Evolutionary conservation across 2,888 invertebrate genomes (phyloP).

Genomic region (Dryococelus australis): DNA sequence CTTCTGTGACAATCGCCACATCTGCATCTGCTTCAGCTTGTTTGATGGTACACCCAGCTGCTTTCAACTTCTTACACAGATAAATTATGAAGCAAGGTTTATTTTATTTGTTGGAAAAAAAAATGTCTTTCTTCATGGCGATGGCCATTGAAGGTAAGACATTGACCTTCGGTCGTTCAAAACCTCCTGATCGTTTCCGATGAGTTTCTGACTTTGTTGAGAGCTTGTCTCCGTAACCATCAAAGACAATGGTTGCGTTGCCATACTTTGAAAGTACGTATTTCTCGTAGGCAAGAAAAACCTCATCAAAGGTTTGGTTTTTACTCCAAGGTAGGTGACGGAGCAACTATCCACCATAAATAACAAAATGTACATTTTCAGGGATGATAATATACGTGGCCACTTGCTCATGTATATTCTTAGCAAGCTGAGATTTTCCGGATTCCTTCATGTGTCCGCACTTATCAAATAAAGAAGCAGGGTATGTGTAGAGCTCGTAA

Average conservation of each 20-base stretch:
- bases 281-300: slow-evolving; percentile 17
- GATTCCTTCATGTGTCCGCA: slow-evolving; percentile 12
- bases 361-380: not conserved
- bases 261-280: slow-evolving; percentile 4
- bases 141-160: too few species aligned
- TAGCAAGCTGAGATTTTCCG: slow-evolving; percentile 22
- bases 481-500: too few species aligned
- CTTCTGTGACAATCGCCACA: too few species aligned
- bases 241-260: slow-evolving; percentile 10
- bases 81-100: slow-evolving; percentile 3
- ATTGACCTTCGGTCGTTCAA: too few species aligned
- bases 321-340: too few species aligned
- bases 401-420: not conserved
- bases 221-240: not conserved
- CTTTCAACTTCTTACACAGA: slow-evolving; percentile 5
- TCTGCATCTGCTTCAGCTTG: too few species aligned
- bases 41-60: slow-evolving; percentile 22
- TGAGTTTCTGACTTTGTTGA: too few species aligned
- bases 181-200: too few species aligned
- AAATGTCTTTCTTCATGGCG: not conserved
- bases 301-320: too few species aligned
- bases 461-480: slow-evolving; percentile 28
- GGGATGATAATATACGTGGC: slow-evolving; percentile 7
- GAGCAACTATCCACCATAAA: slow-evolving; percentile 16
- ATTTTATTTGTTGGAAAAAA: not conserved